phyloP scores from a whole-genome alignment of 2,888 invertebrate species.

The Sycophila texana region DNA sequence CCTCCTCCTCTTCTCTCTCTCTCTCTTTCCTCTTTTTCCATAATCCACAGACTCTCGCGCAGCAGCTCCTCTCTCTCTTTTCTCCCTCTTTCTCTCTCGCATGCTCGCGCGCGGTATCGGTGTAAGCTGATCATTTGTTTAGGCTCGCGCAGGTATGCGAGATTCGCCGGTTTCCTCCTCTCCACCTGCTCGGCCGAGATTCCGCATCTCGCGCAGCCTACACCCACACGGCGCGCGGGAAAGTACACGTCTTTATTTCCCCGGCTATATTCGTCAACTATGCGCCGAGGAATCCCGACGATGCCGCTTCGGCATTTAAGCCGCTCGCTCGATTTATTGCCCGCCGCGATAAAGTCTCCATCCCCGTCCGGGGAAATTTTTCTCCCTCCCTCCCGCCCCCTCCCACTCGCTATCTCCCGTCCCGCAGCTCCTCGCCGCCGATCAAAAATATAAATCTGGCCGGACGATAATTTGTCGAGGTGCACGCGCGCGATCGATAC shows the following conservation, averaged over 20 bases:
- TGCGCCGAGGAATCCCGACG: conserved; percentile 47
- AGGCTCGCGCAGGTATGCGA: conserved; percentile 51
- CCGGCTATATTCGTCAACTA: conserved; percentile 50
- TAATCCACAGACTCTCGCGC: background rate
- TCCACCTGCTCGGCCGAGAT: conserved; percentile 19
- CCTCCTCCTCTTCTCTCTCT: background rate
- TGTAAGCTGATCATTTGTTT: conserved; percentile 56
- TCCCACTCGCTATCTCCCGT: background rate
- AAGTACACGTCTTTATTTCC: conserved; percentile 50
- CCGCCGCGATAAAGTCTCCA: conserved; percentile 44
- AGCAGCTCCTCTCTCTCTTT: conserved; percentile 46
- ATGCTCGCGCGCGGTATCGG: conserved; percentile 35
- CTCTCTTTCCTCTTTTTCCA: conserved; percentile 8
- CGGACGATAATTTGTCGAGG: conserved; percentile 48
- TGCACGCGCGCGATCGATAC: conserved; percentile 26
- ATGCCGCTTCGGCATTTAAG: conserved; percentile 48
- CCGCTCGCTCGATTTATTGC: conserved; percentile 50
- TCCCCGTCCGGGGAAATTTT: conserved; percentile 25
- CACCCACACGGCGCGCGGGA: conserved; percentile 21
- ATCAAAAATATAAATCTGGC: conserved; percentile 49
- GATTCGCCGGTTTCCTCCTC: conserved; percentile 10
- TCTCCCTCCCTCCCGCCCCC: conserved; percentile 3
- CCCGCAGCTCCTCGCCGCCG: background rate
- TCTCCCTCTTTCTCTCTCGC: conserved; percentile 11
- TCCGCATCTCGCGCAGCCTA: conserved; percentile 7